These are phyloP conservation scores for Bubo blakistoni DNA, from an alignment of 2,113 vertebrate species.

Conservation along the genomic window DNA sequence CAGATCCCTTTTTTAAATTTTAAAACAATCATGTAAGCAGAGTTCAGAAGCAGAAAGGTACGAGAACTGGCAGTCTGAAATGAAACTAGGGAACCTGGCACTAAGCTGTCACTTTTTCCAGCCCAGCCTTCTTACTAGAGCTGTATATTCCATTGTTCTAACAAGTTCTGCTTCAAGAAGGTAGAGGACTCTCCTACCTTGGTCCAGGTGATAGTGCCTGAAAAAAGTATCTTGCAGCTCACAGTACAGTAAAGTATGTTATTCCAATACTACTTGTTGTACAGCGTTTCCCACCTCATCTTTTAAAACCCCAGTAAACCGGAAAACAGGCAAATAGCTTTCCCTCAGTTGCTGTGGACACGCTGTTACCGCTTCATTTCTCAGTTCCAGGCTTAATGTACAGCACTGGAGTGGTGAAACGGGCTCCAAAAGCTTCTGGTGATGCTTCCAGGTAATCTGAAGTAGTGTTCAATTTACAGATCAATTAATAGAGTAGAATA, in stretches of 20 bases:
- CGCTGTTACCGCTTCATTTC: background rate
- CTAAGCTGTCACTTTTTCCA: background rate
- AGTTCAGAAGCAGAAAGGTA: background rate
- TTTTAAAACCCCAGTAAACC: background rate
- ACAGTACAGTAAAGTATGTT: background rate
- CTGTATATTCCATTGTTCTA: background rate
- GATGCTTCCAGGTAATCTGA: background rate
- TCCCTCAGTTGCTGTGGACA: background rate
- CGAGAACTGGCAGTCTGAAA: background rate
- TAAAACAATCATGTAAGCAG: background rate
- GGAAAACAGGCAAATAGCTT: background rate
- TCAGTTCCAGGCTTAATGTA: background rate
- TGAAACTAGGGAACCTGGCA: background rate
- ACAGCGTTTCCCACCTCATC: background rate
- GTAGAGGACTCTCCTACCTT: background rate
- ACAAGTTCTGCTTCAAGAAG: background rate
- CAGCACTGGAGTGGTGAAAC: background rate
- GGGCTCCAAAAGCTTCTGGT: background rate
- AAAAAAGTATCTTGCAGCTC: background rate
- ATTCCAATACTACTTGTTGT: background rate
- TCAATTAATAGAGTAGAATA: background rate
- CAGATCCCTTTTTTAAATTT: background rate
- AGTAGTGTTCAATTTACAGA: background rate
- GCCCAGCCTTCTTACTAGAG: background rate
- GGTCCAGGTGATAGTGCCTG: background rate